These are phyloP conservation scores for Reticulitermes lucifugus DNA, from an alignment of 2,888 invertebrate species.

Conservation along the genomic window DNA sequence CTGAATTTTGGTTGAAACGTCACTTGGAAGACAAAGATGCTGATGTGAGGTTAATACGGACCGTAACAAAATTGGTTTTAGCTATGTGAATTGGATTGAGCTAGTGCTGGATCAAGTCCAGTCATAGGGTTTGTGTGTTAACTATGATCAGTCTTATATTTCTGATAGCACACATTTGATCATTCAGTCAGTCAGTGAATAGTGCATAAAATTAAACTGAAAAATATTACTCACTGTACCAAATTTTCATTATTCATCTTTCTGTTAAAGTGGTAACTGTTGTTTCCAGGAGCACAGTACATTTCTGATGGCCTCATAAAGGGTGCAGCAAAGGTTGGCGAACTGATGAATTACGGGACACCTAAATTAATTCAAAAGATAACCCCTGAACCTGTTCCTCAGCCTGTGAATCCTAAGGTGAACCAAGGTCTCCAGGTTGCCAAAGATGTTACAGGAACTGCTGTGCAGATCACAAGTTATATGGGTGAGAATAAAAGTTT, in stretches of 20 bases:
- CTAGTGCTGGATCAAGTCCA: too few relatives aligned
- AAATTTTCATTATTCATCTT: not conserved
- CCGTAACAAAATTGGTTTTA: too few relatives aligned
- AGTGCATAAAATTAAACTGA: too few relatives aligned
- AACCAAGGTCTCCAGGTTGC: slow-evolving; percentile 72
- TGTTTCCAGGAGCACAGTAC: slow-evolving; percentile 67
- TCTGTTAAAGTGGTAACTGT: not conserved
- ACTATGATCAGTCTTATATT: too few relatives aligned
- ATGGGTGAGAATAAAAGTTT: slow-evolving; percentile 66
- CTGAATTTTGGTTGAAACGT: too few relatives aligned
- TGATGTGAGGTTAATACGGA: too few relatives aligned
- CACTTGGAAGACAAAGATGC: too few relatives aligned
- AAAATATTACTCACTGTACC: not conserved
- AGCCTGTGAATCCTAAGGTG: slow-evolving; percentile 68
- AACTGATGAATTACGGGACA: slow-evolving; percentile 71
- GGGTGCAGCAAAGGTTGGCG: slow-evolving; percentile 75
- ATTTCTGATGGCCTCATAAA: slow-evolving; percentile 74
- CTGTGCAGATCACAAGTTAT: slow-evolving; percentile 76
- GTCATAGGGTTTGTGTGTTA: too few relatives aligned
- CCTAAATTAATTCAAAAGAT: slow-evolving; percentile 71
- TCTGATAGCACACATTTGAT: too few relatives aligned
- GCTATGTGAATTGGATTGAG: too few relatives aligned
- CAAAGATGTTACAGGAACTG: slow-evolving; percentile 74
- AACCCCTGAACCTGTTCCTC: slow-evolving; percentile 63
- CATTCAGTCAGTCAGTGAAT: too few relatives aligned